Percentiles rank a stretch among this genome's conserved stretches.
Conservation (phyloP, 2,797 vertebrate genomes). For the Pipistrellus kuhlii region DNA sequence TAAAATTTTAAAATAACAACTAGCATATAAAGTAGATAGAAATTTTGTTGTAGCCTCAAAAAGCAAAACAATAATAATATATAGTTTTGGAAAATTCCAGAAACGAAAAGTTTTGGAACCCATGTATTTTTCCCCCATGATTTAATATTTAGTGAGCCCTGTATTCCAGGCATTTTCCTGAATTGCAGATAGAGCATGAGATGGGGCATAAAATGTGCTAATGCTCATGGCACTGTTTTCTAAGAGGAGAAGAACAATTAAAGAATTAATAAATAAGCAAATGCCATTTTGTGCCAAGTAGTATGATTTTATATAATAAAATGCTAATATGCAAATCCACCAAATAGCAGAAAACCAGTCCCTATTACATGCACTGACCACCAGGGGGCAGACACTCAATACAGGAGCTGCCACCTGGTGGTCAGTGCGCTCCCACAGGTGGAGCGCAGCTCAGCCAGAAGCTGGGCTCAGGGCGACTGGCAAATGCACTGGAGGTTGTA, state of each 20-base stretch:
- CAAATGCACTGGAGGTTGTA: too few species aligned
- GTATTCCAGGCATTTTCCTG: neutral
- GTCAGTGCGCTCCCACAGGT: too few species aligned
- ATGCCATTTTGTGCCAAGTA: neutral
- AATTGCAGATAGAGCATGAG: neutral
- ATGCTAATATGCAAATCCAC: too few species aligned
- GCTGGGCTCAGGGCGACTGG: too few species aligned
- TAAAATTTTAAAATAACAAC: neutral
- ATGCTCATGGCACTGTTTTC: neutral
- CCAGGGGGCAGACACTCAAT: too few species aligned
- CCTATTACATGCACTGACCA: too few species aligned
- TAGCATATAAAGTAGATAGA: neutral
- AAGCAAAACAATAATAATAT: neutral
- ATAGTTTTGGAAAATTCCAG: slow-evolving; percentile 42
- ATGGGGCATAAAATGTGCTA: neutral
- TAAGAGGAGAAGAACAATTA: too few species aligned
- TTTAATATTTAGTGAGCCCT: neutral
- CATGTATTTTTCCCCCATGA: neutral
- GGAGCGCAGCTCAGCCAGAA: too few species aligned
- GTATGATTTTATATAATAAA: neutral
- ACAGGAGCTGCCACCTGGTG: too few species aligned
- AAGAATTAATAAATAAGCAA: neutral
- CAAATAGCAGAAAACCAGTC: too few species aligned
- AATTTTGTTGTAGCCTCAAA: neutral
- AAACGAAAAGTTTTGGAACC: neutral